Conservation (phyloP, 2,797 vertebrate genomes). For the Telmatherina bonti region DNA sequence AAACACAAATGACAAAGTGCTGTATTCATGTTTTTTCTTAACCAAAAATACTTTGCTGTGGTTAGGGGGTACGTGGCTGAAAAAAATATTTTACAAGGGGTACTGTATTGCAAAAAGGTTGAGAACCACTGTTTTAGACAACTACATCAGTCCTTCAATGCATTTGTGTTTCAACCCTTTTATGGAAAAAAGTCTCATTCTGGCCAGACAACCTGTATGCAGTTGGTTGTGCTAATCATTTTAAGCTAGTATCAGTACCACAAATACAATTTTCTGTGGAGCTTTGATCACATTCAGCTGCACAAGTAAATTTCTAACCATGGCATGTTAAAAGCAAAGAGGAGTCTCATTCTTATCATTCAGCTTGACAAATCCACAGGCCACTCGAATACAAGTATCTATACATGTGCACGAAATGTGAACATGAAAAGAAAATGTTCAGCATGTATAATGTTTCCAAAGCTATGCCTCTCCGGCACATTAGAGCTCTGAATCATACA, state of each 20-base stretch:
- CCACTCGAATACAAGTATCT: neutral
- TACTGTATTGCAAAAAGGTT: too few species aligned
- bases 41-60: too few species aligned
- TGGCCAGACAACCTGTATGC: neutral
- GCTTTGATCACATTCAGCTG: neutral
- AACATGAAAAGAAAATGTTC: neutral
- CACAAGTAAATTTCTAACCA: neutral
- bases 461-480: neutral
- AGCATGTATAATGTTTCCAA: neutral
- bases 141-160: neutral
- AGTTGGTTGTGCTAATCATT: neutral
- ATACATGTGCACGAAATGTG: neutral
- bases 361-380: slow-evolving; percentile 4
- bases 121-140: too few species aligned
- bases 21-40: too few species aligned
- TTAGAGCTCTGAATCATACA: neutral
- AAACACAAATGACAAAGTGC: too few species aligned
- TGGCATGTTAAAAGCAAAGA: neutral
- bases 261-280: neutral
- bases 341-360: neutral
- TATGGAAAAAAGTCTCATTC: neutral
- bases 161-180: neutral
- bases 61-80: too few species aligned
- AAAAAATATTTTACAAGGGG: too few species aligned
- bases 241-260: neutral